Conservation (phyloP, 2,797 vertebrate genomes). For the Huso huso region DNA sequence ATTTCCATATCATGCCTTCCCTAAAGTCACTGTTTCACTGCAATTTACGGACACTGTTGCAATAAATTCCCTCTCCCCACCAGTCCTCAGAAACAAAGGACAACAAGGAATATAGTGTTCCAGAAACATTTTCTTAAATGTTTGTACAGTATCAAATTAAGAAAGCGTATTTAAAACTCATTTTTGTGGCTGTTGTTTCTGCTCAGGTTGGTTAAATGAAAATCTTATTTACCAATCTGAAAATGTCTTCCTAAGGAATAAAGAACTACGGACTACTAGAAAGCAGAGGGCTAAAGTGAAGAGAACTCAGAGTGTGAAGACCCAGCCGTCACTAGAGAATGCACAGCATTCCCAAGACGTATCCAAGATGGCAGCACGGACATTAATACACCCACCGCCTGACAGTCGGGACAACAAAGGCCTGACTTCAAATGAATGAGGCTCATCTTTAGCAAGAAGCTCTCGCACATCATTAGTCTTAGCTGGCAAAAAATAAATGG, state of each 20-base stretch:
- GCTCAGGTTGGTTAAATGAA: constrained; percentile 49
- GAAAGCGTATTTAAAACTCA: no score
- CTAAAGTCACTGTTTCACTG: constrained; percentile 46
- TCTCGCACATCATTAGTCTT: constrained; percentile 38
- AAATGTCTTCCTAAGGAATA: constrained; percentile 49
- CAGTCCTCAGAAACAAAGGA: constrained; percentile 26
- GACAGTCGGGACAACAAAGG: constrained; percentile 22
- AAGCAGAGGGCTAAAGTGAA: constrained; percentile 43
- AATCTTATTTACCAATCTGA: constrained; percentile 52
- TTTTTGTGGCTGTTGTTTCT: constrained; percentile 27
- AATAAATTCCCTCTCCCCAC: constrained; percentile 35
- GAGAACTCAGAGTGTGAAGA: constrained; percentile 31
- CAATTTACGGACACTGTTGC: constrained; percentile 40
- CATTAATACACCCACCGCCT: constrained; percentile 10
- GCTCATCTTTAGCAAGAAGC: constrained; percentile 34
- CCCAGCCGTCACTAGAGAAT: constrained; percentile 26
- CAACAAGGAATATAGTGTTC: neutral
- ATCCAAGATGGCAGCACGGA: constrained; percentile 11
- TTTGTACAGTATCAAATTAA: no score
- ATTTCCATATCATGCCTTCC: constrained; percentile 40
- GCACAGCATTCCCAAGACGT: constrained; percentile 2
- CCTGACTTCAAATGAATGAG: constrained; percentile 25
- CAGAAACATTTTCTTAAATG: no score
- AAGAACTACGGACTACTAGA: constrained; percentile 34
- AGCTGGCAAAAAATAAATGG: constrained; percentile 50